A percentile compares a stretch with the other conserved stretches of the same genome.
Conservation (phyloP, 2,113 vertebrate species). For the Pelodiscus sinensis region DNA sequence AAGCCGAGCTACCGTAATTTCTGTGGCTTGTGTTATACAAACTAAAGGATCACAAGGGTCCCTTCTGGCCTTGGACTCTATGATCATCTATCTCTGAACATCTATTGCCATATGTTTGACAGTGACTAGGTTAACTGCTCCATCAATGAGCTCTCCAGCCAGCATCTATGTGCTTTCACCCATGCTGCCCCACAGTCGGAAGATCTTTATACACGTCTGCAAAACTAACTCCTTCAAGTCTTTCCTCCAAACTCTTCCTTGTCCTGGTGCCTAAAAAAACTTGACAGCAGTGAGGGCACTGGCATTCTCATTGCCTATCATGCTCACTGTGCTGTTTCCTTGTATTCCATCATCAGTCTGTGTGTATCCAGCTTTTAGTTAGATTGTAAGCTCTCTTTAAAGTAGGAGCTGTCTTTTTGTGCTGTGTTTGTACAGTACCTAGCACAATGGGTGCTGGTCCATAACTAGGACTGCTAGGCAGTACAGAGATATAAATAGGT, state of each 20-base stretch:
- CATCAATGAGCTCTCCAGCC: neutral
- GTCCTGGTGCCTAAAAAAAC: neutral
- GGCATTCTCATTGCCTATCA: neutral
- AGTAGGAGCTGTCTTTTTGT: neutral
- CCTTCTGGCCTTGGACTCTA: neutral
- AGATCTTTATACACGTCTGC: neutral
- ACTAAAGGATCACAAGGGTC: neutral
- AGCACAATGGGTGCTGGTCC: neutral
- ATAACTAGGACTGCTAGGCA: neutral
- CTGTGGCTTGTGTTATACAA: neutral
- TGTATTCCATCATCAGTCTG: neutral
- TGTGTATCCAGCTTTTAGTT: neutral
- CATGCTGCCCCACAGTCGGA: neutral
- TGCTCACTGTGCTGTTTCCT: neutral
- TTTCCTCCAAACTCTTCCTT: neutral
- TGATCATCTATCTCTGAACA: neutral
- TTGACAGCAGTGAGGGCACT: neutral
- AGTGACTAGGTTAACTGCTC: neutral
- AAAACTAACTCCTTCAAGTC: neutral
- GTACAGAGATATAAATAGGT: neutral
- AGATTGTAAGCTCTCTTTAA: neutral
- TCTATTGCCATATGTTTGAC: neutral
- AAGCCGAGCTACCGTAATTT: neutral
- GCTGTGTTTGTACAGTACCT: rapidly evolving
- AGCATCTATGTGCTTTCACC: neutral